A percentile compares a stretch with the other conserved stretches of the same genome.
phyloP scores from a whole-genome alignment of 2,888 invertebrate species.

The Tiphia femorata region DNA sequence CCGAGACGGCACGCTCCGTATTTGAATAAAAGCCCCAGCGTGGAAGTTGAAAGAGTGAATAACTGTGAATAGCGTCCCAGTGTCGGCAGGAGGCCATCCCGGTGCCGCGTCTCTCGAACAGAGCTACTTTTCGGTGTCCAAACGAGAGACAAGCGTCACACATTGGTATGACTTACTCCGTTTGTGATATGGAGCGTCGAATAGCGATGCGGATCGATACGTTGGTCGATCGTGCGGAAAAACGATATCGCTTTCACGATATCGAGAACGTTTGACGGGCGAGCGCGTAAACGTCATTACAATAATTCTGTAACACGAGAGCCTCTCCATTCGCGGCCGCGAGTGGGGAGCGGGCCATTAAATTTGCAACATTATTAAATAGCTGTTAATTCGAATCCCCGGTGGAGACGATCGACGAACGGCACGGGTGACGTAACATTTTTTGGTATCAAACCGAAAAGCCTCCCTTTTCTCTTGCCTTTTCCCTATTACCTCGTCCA shows the following conservation, averaged over 20 bases:
- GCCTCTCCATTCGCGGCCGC: no score
- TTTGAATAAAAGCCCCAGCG: conserved; percentile 45
- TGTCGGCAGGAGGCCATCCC: conserved; percentile 35
- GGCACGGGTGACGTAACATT: conserved; percentile 48
- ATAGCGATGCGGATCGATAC: no score
- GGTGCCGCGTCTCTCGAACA: conserved; percentile 6
- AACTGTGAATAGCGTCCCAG: conserved; percentile 44
- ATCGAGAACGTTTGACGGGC: no score
- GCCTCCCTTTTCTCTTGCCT: conserved; percentile 21
- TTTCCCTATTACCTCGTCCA: neutral
- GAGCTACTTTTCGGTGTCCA: conserved; percentile 30
- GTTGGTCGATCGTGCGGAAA: neutral
- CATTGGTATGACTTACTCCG: no score
- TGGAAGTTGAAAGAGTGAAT: conserved; percentile 52
- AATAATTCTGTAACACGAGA: no score
- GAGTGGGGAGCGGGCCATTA: neutral
- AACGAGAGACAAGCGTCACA: conserved; percentile 26
- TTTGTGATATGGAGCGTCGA: no score
- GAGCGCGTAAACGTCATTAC: no score
- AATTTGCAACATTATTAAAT: neutral
- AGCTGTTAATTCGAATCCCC: neutral
- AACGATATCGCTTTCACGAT: no score
- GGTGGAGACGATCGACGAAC: neutral
- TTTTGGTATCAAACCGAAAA: conserved; percentile 51
- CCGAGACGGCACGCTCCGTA: conserved; percentile 44